phyloP scores from a whole-genome alignment of 2,888 invertebrate species.

The Drosophila demipolita region DNA sequence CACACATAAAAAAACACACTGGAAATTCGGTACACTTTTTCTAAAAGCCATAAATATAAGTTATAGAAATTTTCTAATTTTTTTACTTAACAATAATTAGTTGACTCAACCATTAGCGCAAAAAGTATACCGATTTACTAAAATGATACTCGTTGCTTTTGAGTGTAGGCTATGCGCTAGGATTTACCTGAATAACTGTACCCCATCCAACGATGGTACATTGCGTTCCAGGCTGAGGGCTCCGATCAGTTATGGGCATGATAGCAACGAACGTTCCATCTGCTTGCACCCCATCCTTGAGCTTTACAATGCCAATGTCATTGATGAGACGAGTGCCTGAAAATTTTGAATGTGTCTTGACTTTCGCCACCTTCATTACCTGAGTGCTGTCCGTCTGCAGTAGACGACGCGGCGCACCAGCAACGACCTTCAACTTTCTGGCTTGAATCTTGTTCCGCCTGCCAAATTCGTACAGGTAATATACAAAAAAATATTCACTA shows the following conservation, averaged over 20 bases:
- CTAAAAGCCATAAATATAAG: not conserved
- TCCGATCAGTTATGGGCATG: conserved; percentile 16
- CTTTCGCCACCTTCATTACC: not conserved
- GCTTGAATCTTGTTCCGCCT: not conserved
- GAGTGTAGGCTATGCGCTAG: not conserved
- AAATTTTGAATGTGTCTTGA: conserved; percentile 47
- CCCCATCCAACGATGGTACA: conserved; percentile 74
- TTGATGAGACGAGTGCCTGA: not conserved
- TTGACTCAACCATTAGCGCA: not conserved
- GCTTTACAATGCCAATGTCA: conserved; percentile 50
- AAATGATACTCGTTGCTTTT: not conserved
- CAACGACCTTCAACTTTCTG: conserved; percentile 15
- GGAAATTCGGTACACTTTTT: not conserved
- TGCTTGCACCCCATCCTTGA: conserved; percentile 1
- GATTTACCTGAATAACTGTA: conserved; percentile 55
- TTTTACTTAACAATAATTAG: not conserved
- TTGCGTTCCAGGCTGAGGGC: not conserved
- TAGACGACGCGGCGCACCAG: conserved; percentile 60
- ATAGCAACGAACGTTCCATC: not conserved
- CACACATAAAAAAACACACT: not conserved
- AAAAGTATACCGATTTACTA: not conserved
- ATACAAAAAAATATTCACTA: not conserved
- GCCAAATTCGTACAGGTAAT: not conserved
- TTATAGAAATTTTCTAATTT: not conserved
- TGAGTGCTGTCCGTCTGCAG: conserved; percentile 26